Evolutionary conservation across 1,140 invertebrate genomes (phyloP), one percentile per base, ranked within the genome.

Genomic region (Aphaenogaster rudis): DNA sequence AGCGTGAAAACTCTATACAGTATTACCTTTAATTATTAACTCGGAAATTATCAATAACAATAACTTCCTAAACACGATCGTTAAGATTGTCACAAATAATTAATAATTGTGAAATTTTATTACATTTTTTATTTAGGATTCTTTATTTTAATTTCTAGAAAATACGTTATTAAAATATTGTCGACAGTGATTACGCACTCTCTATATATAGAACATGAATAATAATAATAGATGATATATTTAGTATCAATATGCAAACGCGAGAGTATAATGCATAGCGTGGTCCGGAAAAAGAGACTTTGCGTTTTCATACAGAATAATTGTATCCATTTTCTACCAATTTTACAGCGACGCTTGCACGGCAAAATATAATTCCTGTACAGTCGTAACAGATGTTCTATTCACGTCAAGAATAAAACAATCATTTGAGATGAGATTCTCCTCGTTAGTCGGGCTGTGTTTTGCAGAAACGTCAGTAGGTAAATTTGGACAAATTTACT

Each of bases 401-500:
- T 67, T 36, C 45, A 52, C 33, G 77, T 59, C 45, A 67, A 80
- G 63, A 80, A 67, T 67, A 52, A 67, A 50, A 48, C 76, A 79
- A 80, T 80, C 45, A 80, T 39, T 39, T 28, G 45, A 21, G 61
- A 67, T 80, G 61, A 21, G 48, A 67, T 80, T 52, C 59, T 36
- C 42, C 42, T 80, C 61, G 77, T 80, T 80, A 80, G 61, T 33
- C 33, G n/a, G 11, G 33, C 61, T 80, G n/a, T 48, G 45, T 52
- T 67, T 80, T 57, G 39, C 39, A 33, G 39, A 48, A 42, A 45
- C 2, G 80, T 57, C 54, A 48, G 54, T 52, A 74, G 80, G 48
- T 67, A 74, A 74, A 82, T 74, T 59, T 50, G 80, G 66, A 48
- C 36, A 74, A 61, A 74, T 74, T 72, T 74, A 36, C 39, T 72